A percentile compares a stretch with the other conserved stretches of the same genome.
These are phyloP conservation scores for Trichosurus vulpecula DNA, from an alignment of 2,797 vertebrate species.

Conservation along the genomic window DNA sequence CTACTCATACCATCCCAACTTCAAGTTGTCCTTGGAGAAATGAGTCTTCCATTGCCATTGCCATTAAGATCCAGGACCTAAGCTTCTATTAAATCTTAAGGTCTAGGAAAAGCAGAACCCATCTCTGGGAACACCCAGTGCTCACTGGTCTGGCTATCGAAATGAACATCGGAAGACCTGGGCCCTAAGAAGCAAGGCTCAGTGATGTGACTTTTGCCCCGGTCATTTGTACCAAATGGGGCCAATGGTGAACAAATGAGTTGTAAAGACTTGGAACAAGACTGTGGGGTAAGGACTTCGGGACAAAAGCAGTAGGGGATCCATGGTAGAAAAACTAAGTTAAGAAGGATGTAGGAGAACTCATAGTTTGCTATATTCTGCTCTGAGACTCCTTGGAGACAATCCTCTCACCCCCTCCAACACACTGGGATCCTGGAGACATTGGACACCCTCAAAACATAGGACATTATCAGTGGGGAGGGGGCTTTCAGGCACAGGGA, in stretches of 20 bases:
- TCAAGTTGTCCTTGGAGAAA: not conserved
- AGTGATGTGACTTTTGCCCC: not conserved
- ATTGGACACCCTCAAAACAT: constrained; percentile 3
- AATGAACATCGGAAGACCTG: not conserved
- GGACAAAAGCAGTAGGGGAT: not conserved
- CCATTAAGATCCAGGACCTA: not conserved
- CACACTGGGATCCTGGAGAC: constrained; percentile 11
- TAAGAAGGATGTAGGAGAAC: not conserved
- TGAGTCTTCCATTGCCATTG: not conserved
- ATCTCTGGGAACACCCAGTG: not conserved
- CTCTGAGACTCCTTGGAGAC: not conserved
- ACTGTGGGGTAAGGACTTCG: not conserved
- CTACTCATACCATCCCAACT: not conserved
- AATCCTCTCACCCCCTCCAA: not conserved
- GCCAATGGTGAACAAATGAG: not conserved
- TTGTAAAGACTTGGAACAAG: not conserved
- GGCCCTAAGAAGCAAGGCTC: not conserved
- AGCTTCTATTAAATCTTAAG: not conserved
- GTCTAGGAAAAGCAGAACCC: not conserved
- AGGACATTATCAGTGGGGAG: constrained; percentile 49
- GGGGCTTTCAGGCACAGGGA: constrained; percentile 28
- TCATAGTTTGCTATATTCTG: not conserved
- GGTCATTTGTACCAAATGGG: not conserved
- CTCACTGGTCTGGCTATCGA: not conserved
- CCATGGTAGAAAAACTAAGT: not conserved